Base-by-base conservation (phyloP, 2,797 vertebrate genomes). In the Danio tinwini region DNA sequence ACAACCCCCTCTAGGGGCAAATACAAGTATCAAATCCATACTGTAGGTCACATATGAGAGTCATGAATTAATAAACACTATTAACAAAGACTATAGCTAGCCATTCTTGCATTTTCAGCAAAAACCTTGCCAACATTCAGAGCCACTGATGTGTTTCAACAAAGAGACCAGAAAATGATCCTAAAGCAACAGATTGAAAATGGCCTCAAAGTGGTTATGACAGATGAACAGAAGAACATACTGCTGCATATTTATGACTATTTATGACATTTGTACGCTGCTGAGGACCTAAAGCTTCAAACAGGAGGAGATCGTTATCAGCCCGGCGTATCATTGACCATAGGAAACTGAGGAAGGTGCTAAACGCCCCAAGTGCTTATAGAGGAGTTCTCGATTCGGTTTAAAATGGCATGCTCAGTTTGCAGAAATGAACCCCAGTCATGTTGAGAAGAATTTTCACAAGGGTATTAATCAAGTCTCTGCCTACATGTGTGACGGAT, bases 401-500 rank as follows among this genome's bases (percentile, higher is more conserved):
- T 65, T 44, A 74, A 71, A 78, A 75, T 17, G 73, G 69, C 71
- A 75, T 40, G 55, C 55, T 78, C 75, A 53, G 68, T 76, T 71
- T 71, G 52, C 73, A 65, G 47, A 62, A 67, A 62, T 44, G 16
- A 78, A 62, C 13, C 45, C 56, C 74, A 71, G 70, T 65, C 63
- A 45, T 59, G 53, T 63, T 63, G 45, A 53, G 67, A 79, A 55
- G 79, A 71, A 47, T 83, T 83, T 85, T 80, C 72, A 75, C 72
- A 73, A 81, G 77, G 78, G 73, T 62, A 86, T 83, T 81, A 85
- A 63, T 59, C 52, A 55, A 55, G 52, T 21, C 74, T 39, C 52
- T 9, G 39, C 82, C 71, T 71, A 84, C 81, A 84, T 85, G 78
- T 86, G 82, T 81, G 75, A 79, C 76, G 72, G 63, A 82, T 84